Evolutionary conservation across 2,113 vertebrate genomes (phyloP), one percentile per base, ranked within the genome.

Genomic region (Silurus meridionalis): DNA sequence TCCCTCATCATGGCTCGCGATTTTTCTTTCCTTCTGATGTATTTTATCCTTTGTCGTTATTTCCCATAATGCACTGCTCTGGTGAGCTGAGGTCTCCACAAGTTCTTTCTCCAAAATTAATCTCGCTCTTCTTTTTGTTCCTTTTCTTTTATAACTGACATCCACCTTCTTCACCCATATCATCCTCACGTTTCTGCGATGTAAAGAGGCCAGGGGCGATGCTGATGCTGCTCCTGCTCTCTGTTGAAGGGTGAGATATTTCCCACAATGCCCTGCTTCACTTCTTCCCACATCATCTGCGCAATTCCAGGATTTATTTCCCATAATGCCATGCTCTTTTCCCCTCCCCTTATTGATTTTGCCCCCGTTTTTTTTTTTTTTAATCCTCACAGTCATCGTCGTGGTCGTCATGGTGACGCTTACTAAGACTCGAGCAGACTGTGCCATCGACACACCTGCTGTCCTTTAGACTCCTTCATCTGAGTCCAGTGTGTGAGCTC

Each of bases 381-480:
- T 17, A 63, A 52, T 83, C 66, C 37, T 63, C 81, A 28, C 37
- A 37, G 37, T 55, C 57, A 21, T 83, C 23, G 4, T 17, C 19
- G 67, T 17, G 8, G 25, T 77, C 10, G 37, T 77, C 2, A 6
- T 67, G 46, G 46, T 64, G n/a, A 46, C 5, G 58, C 57, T 63
- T 50, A 21, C 89, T 97, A 99, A 0, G 98, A 97, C 89, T 99
- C 97, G 80, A 99, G 91, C 63, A 99, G 91, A 74, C 97, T 96
- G 85, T 99, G 98, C 98, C 98, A 99, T 58, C 94, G 96, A 90
- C 98, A 99, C 80, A 99, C 96, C 94, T 99, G 98, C 91, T 98
- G 97, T 92, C 98, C 98, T 93, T 97, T 98, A 0, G 97, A 97
- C 91, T 98, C 98, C 88, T 99, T 99, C 98, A 99, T 99, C 92